Evolutionary conservation across 2,113 vertebrate genomes (phyloP).

Genomic region (Genyomyrus donnyi): DNA sequence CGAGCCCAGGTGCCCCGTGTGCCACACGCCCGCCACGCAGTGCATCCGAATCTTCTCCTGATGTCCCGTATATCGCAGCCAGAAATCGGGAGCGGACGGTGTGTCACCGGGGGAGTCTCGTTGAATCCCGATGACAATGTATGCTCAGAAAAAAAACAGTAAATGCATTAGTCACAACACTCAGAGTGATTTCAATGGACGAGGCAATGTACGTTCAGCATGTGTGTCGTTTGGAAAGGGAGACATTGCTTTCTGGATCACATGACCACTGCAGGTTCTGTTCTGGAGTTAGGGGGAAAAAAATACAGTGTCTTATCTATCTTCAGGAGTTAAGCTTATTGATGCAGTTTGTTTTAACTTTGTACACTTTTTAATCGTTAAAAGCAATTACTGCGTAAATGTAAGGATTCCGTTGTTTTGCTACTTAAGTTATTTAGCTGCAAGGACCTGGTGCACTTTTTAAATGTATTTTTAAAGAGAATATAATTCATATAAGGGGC

Average conservation of each 20-base stretch:
- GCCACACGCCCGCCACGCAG: constrained; percentile 86
- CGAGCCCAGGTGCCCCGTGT: constrained; percentile 84
- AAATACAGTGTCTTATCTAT: constrained; percentile 68
- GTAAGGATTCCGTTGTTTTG: constrained; percentile 10
- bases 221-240: constrained; percentile 28
- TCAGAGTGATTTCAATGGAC: constrained; percentile 35
- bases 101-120: neutral
- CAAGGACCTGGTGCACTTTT: constrained; percentile 20
- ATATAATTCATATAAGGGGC: constrained; percentile 3
- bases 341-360: neutral
- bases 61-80: constrained; percentile 26
- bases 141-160: constrained; percentile 38
- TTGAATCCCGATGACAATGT: constrained; percentile 44
- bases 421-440: neutral
- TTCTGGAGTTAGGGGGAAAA: constrained; percentile 42
- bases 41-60: constrained; percentile 98
- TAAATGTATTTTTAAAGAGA: constrained; percentile 22
- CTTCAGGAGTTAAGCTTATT: constrained; percentile 44
- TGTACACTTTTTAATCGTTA: constrained; percentile 2
- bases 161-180: constrained; percentile 48
- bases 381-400: constrained; percentile 10
- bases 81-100: neutral
- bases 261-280: constrained; percentile 13
- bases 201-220: constrained; percentile 24
- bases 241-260: constrained; percentile 23